Evolutionary conservation across 2,797 vertebrate genomes (phyloP), one percentile per base, ranked within the genome.

Genomic region (Leptodactylus fallax): DNA sequence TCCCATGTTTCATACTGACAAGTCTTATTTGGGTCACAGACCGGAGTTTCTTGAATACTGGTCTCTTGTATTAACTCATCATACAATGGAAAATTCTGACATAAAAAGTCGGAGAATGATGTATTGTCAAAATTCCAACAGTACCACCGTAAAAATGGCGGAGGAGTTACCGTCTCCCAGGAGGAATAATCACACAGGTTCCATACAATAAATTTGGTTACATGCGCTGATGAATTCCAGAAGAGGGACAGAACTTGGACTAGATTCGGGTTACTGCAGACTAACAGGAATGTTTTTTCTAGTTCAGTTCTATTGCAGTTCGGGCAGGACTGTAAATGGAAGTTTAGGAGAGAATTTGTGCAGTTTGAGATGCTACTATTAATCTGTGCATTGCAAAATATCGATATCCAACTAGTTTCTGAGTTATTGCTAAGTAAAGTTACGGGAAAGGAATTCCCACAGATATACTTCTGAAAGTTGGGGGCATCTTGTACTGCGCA

Each of bases 121-220:
- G 63, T 27, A 23, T 27, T 80, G 79, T 86, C 87, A n/a, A 69
- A 86, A 10, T 6, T 78, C 87, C 87, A 86, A 56, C 87, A 89
- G 58, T 80, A 89, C 1, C 49, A 77, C 19, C 56, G 17, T 23
- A 85, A 82, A 72, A 81, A 67, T 0, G 74, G 0, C 17, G 79
- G 21, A 14, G 60, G 69, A 77, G 47, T 13, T 17, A 55, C 3
- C 17, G 17, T 8, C 11, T 0, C 19, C 87, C 87, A 89, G 6
- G 79, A 85, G 19, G 69, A 53, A 67, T 85, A 82, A 14, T 63
- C 17, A 79, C 87, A 89, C 10, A 85, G 56, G 25, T 72, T 77
- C 71, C 78, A 69, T 25, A 86, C 51, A 77, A 78, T 78, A 45
- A 85, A 65, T 9, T 67, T 74, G 47, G 17, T 77, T 7, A 77